These are phyloP conservation scores for Drosophila athabasca DNA, from an alignment of 1,140 invertebrate genomes.

Conservation along the genomic window DNA sequence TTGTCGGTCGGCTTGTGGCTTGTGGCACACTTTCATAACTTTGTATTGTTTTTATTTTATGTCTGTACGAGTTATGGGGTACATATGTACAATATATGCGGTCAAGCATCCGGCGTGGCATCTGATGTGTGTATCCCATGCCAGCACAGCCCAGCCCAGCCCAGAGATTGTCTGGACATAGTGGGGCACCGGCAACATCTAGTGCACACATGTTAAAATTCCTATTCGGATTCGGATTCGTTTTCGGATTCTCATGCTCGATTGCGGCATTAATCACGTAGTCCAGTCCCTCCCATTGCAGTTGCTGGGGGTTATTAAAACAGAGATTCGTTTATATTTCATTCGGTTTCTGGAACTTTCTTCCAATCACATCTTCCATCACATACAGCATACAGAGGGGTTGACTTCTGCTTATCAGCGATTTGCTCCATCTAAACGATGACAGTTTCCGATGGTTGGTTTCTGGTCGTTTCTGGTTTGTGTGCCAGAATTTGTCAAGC, in stretches of 20 bases:
- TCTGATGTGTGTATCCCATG: slow-evolving; percentile 54
- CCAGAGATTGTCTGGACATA: slow-evolving; percentile 63
- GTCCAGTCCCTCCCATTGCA: slow-evolving; percentile 25
- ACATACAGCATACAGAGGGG: slow-evolving; percentile 23
- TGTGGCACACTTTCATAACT: slow-evolving; percentile 65
- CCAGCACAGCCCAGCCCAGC: slow-evolving; percentile 7
- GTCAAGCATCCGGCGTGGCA: slow-evolving; percentile 64
- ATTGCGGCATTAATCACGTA: slow-evolving; percentile 60
- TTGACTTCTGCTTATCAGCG: slow-evolving; percentile 51
- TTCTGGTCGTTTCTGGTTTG: slow-evolving; percentile 15
- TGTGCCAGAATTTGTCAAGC: slow-evolving; percentile 4
- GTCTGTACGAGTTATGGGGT: slow-evolving; percentile 15
- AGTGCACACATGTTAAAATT: slow-evolving; percentile 53
- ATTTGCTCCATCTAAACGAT: slow-evolving; percentile 6
- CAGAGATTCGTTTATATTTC: slow-evolving; percentile 12
- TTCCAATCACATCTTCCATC: neutral
- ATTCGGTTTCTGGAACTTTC: slow-evolving; percentile 59
- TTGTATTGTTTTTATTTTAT: slow-evolving; percentile 48
- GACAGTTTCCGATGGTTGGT: slow-evolving; percentile 39
- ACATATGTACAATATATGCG: slow-evolving; percentile 4
- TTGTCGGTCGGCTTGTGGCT: slow-evolving; percentile 1
- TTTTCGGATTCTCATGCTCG: slow-evolving; percentile 21
- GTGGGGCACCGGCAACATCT: slow-evolving; percentile 37
- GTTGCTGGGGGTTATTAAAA: slow-evolving; percentile 58
- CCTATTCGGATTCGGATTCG: neutral